Conservation (phyloP, 2,113 vertebrate genomes). For the Nematolebias whitei region DNA sequence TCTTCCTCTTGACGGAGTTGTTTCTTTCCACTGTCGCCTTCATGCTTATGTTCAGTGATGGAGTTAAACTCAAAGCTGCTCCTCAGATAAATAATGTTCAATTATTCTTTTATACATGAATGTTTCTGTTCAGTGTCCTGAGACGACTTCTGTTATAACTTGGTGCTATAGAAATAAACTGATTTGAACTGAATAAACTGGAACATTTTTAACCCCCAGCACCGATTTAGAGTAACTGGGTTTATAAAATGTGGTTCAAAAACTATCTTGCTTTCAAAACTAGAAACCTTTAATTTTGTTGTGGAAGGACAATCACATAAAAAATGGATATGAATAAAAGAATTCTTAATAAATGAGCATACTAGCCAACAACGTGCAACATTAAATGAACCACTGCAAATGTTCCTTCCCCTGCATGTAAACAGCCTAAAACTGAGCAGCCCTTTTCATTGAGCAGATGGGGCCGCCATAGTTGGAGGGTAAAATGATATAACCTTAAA, state of each 20-base stretch:
- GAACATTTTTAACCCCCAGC: conserved; percentile 60
- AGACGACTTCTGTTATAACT: no score
- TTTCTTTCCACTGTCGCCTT: no score
- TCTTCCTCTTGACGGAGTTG: no score
- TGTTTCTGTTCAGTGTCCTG: no score
- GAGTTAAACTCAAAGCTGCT: no score
- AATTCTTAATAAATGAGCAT: no score
- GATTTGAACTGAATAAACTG: no score
- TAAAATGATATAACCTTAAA: conserved; percentile 81
- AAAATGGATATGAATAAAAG: not conserved
- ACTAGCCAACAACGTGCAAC: not conserved
- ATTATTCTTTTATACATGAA: no score
- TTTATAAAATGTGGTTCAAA: not conserved
- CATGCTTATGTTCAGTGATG: no score
- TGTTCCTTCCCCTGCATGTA: conserved; percentile 15
- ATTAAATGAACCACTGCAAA: conserved; percentile 10
- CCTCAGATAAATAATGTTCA: no score
- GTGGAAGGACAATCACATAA: not conserved
- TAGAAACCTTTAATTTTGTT: conserved; percentile 11
- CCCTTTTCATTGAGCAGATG: conserved; percentile 65
- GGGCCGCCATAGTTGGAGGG: conserved; percentile 63
- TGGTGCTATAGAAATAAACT: no score
- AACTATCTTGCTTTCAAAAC: conserved; percentile 13
- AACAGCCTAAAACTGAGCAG: conserved; percentile 53
- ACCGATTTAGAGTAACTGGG: conserved; percentile 50